Conservation (phyloP, 2,797 vertebrate species). For the Capromys pilorides region DNA sequence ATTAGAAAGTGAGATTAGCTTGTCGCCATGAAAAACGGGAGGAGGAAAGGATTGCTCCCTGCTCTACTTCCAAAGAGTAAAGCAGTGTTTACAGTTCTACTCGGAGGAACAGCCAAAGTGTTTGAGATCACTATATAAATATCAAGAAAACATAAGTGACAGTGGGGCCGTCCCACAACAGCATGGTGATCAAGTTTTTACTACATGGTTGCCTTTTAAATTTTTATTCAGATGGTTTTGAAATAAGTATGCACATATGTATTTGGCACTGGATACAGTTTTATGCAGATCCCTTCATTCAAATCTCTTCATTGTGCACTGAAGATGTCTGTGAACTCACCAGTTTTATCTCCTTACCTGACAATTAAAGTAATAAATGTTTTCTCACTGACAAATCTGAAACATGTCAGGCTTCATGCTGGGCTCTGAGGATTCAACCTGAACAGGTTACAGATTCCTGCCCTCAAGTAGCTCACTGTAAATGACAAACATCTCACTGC, state of each 20-base stretch:
- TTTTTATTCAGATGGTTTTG: slow-evolving; percentile 2
- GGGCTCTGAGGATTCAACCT: not conserved
- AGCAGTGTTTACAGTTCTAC: not conserved
- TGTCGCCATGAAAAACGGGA: not conserved
- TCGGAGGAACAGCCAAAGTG: not conserved
- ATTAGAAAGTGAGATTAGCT: not conserved
- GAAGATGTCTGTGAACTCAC: not conserved
- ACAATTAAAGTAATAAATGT: slow-evolving; percentile 21
- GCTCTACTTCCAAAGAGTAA: not conserved
- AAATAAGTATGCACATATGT: not conserved
- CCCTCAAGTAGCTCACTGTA: not conserved
- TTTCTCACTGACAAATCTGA: not conserved
- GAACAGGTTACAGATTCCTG: not conserved
- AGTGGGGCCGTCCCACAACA: not conserved
- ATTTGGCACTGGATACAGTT: not conserved
- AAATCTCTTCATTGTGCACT: not conserved
- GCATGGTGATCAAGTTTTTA: not conserved
- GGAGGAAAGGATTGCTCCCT: not conserved
- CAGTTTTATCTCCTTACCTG: slow-evolving; percentile 1
- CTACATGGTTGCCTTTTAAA: not conserved
- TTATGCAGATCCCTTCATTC: not conserved
- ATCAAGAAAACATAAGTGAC: not conserved
- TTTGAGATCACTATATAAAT: not conserved
- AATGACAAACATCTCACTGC: not conserved
- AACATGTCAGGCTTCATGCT: not conserved